A percentile compares a stretch with the other conserved stretches of the same genome.
Evolutionary conservation across 2,888 invertebrate species (phyloP).

Genomic region (Drosophila flavopinicola): DNA sequence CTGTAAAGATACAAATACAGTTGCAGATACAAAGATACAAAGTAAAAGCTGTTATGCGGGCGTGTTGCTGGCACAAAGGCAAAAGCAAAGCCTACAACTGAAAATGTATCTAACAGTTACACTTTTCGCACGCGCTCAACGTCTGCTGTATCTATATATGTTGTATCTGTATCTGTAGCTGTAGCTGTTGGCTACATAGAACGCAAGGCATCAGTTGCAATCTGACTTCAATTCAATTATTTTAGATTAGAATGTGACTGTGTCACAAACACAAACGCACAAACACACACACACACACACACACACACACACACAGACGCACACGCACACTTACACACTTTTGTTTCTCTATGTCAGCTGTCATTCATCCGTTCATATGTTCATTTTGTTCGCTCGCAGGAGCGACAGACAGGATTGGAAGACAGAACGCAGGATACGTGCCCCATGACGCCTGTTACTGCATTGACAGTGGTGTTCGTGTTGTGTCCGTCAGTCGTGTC

Average conservation of each 20-base stretch:
- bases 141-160: conserved; percentile 35
- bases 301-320: conserved; percentile 26
- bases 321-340: conserved; percentile 36
- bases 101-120: conserved; percentile 52
- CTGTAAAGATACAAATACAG: neutral
- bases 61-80: conserved; percentile 36
- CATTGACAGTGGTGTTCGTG: conserved; percentile 58
- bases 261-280: conserved; percentile 57
- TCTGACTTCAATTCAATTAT: conserved; percentile 80
- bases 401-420: conserved; percentile 32
- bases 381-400: conserved; percentile 52
- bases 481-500: conserved; percentile 29
- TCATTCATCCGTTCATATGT: conserved; percentile 73
- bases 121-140: conserved; percentile 45
- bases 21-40: conserved; percentile 11
- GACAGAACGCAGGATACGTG: conserved; percentile 70
- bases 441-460: conserved; percentile 63
- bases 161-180: conserved; percentile 28
- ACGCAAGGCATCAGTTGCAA: conserved; percentile 74
- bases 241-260: conserved; percentile 81
- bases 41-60: conserved; percentile 21
- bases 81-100: conserved; percentile 10
- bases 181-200: conserved; percentile 44
- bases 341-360: conserved; percentile 80
- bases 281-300: too few species aligned